A percentile compares a stretch with the other conserved stretches of the same genome.
phyloP scores from a whole-genome alignment of 2,888 invertebrate genomes.

The Leptothorax acervorum region DNA sequence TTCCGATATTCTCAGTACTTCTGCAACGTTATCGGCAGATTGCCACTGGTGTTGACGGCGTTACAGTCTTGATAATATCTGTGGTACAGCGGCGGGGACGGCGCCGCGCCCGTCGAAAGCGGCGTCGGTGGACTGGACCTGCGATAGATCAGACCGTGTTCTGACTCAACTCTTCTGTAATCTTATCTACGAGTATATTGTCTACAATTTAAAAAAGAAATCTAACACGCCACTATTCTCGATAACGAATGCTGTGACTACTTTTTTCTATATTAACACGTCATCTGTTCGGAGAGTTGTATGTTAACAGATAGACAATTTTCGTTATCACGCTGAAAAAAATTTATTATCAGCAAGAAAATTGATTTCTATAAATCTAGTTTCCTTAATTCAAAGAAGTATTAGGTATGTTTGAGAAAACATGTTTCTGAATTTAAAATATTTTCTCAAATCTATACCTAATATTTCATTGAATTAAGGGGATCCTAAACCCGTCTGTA shows the following conservation, averaged over 20 bases:
- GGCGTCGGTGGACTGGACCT: conserved; percentile 84
- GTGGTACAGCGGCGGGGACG: conserved; percentile 83
- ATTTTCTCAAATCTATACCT: too few relatives aligned
- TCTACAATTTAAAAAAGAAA: background rate
- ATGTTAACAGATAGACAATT: background rate
- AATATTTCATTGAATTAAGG: too few relatives aligned
- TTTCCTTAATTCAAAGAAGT: too few relatives aligned
- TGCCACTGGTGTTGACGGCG: conserved; percentile 83
- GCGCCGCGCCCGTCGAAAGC: conserved; percentile 82
- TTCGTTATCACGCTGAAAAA: background rate
- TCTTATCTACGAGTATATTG: background rate
- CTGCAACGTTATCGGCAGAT: conserved; percentile 84
- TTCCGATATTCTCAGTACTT: conserved; percentile 85
- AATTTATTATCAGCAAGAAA: too few relatives aligned
- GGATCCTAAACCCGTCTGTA: too few relatives aligned
- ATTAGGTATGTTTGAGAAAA: too few relatives aligned
- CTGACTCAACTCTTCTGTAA: background rate
- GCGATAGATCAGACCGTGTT: conserved; percentile 50
- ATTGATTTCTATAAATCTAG: too few relatives aligned
- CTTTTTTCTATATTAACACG: background rate
- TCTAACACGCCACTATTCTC: background rate
- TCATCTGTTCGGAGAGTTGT: background rate
- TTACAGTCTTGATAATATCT: conserved; percentile 85
- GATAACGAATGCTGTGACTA: background rate
- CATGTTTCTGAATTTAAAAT: too few relatives aligned